phyloP scores from a whole-genome alignment of 2,797 vertebrate species.

The Anomalospiza imberbis region DNA sequence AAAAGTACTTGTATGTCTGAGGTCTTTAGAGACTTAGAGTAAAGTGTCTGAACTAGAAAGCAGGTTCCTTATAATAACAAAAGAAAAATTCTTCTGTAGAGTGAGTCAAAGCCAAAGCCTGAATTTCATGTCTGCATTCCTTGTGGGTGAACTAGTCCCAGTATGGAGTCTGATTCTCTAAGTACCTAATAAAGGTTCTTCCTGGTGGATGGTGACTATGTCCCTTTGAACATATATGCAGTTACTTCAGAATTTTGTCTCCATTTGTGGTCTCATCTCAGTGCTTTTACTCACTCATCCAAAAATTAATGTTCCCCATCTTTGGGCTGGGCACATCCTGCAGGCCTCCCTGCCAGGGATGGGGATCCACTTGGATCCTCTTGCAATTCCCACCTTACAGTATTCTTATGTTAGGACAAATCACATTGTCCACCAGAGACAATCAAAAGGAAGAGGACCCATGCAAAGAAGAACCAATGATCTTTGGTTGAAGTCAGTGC shows the following conservation, averaged over 20 bases:
- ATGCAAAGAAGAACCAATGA: background rate
- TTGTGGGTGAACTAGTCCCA: background rate
- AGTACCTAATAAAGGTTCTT: background rate
- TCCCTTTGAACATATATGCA: background rate
- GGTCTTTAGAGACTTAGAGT: background rate
- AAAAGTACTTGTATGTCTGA: background rate
- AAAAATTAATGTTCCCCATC: background rate
- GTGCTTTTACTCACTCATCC: background rate
- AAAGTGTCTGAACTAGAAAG: background rate
- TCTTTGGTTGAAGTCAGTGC: background rate
- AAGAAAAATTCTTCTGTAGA: background rate
- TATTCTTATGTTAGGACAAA: background rate
- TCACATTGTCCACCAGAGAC: background rate
- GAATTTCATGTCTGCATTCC: background rate
- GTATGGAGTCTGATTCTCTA: background rate
- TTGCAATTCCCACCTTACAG: background rate
- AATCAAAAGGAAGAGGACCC: background rate
- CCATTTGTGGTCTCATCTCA: background rate
- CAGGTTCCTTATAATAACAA: background rate
- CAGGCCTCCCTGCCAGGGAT: background rate
- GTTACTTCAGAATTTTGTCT: background rate
- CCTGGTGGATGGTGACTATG: background rate
- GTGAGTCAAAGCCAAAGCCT: background rate
- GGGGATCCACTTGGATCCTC: background rate
- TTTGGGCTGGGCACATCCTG: rapidly evolving